A percentile compares a stretch with the other conserved stretches of the same genome.
phyloP scores from a whole-genome alignment of 2,888 invertebrate species.

The Liposcelis brunnea region DNA sequence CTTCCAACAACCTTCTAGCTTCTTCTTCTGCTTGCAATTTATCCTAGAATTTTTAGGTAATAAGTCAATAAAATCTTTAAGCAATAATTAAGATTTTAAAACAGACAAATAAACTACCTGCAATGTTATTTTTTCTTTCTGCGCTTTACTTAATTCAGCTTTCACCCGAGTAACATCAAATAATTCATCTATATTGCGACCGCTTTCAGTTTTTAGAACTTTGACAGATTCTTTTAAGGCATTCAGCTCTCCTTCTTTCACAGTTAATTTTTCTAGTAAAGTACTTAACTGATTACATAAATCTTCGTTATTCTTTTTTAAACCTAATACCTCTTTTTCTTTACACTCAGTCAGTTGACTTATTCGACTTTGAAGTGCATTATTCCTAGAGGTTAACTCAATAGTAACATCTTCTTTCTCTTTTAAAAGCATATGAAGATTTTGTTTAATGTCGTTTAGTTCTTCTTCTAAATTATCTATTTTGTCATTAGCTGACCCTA shows the following conservation, averaged over 20 bases:
- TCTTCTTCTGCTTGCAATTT: slow-evolving; percentile 29
- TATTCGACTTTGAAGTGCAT: slow-evolving; percentile 35
- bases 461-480: slow-evolving; percentile 26
- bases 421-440: slow-evolving; percentile 26
- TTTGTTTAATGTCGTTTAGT: slow-evolving; percentile 19
- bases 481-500: slow-evolving; percentile 24
- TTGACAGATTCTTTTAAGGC: slow-evolving; percentile 32
- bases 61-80: neutral
- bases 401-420: slow-evolving; percentile 34
- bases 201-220: slow-evolving; percentile 23
- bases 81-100: no score
- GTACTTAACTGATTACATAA: slow-evolving; percentile 23
- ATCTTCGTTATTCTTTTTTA: slow-evolving; percentile 22
- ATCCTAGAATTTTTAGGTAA: slow-evolving; percentile 21
- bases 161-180: slow-evolving; percentile 38
- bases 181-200: slow-evolving; percentile 25
- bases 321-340: slow-evolving; percentile 31
- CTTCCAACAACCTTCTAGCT: slow-evolving; percentile 27
- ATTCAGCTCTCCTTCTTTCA: slow-evolving; percentile 27
- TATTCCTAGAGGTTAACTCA: slow-evolving; percentile 33
- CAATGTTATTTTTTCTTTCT: slow-evolving; percentile 33
- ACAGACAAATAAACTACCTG: slow-evolving; percentile 1
- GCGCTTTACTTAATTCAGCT: slow-evolving; percentile 37
- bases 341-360: slow-evolving; percentile 27
- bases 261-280: slow-evolving; percentile 23